Percentiles rank a stretch among this genome's conserved stretches.
Conservation (phyloP, 2,888 invertebrate genomes). For the Laspeyria flexula region DNA sequence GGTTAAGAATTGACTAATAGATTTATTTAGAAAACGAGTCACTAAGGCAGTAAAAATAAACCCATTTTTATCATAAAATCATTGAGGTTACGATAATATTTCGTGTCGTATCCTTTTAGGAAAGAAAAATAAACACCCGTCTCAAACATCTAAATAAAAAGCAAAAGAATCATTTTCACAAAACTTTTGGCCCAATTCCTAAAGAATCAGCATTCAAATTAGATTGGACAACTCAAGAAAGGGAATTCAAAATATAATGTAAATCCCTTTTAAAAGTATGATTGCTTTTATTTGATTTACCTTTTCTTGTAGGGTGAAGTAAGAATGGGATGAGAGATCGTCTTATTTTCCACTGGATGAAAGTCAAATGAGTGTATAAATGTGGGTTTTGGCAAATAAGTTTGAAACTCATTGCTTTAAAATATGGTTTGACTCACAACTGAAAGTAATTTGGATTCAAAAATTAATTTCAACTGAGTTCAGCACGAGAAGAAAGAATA, state of each 20-base stretch:
- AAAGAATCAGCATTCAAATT: slow-evolving; percentile 20
- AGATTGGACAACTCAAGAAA: slow-evolving; percentile 12
- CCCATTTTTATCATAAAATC: no score
- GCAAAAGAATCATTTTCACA: slow-evolving; percentile 1
- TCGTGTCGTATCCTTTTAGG: no score
- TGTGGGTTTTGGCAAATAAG: background rate
- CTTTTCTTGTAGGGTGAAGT: background rate
- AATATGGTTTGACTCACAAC: no score
- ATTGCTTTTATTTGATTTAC: slow-evolving; percentile 29
- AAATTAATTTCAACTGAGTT: no score
- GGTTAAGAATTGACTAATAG: no score
- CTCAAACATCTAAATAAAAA: background rate
- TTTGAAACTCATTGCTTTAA: background rate
- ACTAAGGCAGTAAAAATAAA: no score
- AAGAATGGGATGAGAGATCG: slow-evolving; percentile 1
- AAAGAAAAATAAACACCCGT: background rate
- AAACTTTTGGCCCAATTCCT: slow-evolving; percentile 1
- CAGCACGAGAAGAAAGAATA: no score
- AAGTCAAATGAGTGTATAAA: slow-evolving; percentile 11
- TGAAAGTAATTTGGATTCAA: no score
- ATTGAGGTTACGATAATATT: no score
- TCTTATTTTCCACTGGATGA: slow-evolving; percentile 27
- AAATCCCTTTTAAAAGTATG: slow-evolving; percentile 27
- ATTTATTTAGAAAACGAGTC: no score
- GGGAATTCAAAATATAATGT: slow-evolving; percentile 19